A percentile compares a stretch with the other conserved stretches of the same genome.
Evolutionary conservation across 2,113 vertebrate genomes (phyloP).

Genomic region (Heterotis niloticus): DNA sequence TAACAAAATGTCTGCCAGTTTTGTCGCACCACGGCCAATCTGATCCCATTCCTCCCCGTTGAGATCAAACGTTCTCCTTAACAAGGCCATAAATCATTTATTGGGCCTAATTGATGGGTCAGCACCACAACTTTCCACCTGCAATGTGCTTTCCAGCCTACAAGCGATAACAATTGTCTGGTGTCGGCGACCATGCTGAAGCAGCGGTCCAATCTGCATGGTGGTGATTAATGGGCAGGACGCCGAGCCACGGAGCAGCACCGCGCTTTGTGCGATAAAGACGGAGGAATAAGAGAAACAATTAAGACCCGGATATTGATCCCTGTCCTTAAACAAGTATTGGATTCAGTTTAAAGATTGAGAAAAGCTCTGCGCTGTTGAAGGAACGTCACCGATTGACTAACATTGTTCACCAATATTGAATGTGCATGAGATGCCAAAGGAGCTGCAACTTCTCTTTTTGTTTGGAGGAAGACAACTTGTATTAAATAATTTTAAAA

Average conservation of each 20-base stretch:
- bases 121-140: background rate
- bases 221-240: constrained; percentile 38
- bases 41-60: background rate
- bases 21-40: too few relatives aligned
- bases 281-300: constrained; percentile 14
- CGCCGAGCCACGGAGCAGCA: constrained; percentile 66
- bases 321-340: constrained; percentile 39
- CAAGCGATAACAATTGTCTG: constrained; percentile 28
- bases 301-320: constrained; percentile 33
- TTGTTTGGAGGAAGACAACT: background rate
- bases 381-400: constrained; percentile 26
- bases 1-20: background rate
- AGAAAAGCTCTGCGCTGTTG: constrained; percentile 38
- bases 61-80: background rate
- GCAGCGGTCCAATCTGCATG: constrained; percentile 60
- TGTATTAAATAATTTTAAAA: too few relatives aligned
- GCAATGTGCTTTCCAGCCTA: background rate
- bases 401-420: background rate
- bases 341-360: constrained; percentile 49
- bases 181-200: constrained; percentile 69
- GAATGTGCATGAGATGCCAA: background rate
- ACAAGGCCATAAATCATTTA: constrained; percentile 2
- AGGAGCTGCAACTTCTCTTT: background rate
- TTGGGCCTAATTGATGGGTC: background rate
- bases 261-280: constrained; percentile 56